Conservation (phyloP, 2,888 invertebrate genomes). For the Catocala fraxini region DNA sequence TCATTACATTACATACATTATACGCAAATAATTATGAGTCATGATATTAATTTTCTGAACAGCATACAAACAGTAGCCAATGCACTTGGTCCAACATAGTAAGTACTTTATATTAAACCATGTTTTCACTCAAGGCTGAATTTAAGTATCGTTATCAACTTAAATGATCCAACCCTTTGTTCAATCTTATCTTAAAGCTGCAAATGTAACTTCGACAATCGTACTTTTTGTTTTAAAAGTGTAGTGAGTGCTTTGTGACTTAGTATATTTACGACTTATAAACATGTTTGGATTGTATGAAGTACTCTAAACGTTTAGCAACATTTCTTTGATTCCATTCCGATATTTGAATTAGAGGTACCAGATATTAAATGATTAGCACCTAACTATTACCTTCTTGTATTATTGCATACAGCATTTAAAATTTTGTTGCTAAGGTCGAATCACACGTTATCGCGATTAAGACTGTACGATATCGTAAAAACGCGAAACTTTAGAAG, state of each 20-base stretch:
- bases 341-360: too few relatives aligned
- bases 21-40: constrained; percentile 5
- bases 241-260: too few relatives aligned
- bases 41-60: background rate
- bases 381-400: background rate
- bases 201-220: too few relatives aligned
- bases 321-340: too few relatives aligned
- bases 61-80: constrained; percentile 1
- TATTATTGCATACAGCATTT: background rate
- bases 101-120: constrained; percentile 5
- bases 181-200: too few relatives aligned
- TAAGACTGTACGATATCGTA: constrained; percentile 3
- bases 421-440: constrained; percentile 5
- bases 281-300: too few relatives aligned
- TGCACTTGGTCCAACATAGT: constrained; percentile 11
- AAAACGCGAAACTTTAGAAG: background rate
- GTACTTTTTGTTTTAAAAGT: too few relatives aligned
- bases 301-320: too few relatives aligned
- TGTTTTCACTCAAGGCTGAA: constrained; percentile 3
- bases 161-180: too few relatives aligned
- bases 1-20: background rate
- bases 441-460: constrained; percentile 1
- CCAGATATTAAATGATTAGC: too few relatives aligned
- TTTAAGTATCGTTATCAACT: too few relatives aligned
- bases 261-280: too few relatives aligned